Conservation (phyloP, 2,113 vertebrate species). For the Lophochroa leadbeateri region DNA sequence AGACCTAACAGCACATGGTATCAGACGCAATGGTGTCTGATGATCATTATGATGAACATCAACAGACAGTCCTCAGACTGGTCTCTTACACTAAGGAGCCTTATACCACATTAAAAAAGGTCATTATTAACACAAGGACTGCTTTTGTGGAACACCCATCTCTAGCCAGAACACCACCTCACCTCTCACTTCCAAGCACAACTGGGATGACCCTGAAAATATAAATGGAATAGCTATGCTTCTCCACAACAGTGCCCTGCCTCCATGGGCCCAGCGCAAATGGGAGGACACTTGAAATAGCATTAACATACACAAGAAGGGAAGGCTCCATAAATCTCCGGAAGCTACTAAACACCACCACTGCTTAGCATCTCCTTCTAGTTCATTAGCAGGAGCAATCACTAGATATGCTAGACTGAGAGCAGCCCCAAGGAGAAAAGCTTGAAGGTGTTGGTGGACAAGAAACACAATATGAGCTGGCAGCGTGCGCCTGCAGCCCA, state of each 20-base stretch:
- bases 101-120: background rate
- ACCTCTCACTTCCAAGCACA: background rate
- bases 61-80: background rate
- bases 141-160: background rate
- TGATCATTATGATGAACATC: background rate
- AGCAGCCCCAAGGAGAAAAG: background rate
- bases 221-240: background rate
- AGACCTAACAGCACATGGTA: background rate
- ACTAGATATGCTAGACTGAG: background rate
- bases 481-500: background rate
- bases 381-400: background rate
- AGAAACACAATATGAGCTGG: background rate
- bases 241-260: background rate
- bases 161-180: background rate
- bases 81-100: background rate
- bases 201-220: background rate
- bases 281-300: background rate
- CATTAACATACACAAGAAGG: background rate
- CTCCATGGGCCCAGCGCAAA: background rate
- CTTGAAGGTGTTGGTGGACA: background rate
- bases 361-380: background rate
- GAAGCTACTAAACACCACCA: background rate
- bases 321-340: background rate
- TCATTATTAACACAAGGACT: background rate
- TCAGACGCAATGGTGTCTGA: background rate